Evolutionary conservation across 2,888 invertebrate species (phyloP).

Genomic region (Drosophila nr. fundita): DNA sequence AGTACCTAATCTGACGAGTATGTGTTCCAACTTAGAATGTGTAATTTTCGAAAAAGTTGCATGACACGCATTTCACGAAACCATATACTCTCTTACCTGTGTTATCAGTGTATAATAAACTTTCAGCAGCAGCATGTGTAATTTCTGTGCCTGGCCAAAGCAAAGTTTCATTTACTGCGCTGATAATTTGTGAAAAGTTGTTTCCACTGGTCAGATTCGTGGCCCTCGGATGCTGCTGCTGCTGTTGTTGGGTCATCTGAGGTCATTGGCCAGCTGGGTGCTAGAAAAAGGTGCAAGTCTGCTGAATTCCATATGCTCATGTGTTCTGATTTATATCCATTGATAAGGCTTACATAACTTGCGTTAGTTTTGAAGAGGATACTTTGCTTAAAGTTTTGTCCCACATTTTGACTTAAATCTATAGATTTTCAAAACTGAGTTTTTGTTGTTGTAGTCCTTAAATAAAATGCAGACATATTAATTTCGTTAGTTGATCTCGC

Average conservation of each 20-base stretch:
- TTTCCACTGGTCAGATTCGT: constrained; percentile 10
- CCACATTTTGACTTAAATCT: background rate
- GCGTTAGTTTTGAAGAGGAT: too few relatives aligned
- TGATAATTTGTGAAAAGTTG: constrained; percentile 76
- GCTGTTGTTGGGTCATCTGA: constrained; percentile 30
- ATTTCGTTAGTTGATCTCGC: background rate
- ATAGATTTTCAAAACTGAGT: too few relatives aligned
- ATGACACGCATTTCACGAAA: background rate
- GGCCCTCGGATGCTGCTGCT: background rate
- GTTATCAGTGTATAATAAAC: background rate
- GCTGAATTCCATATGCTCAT: constrained; percentile 18
- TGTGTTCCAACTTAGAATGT: background rate
- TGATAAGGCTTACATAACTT: constrained; percentile 7
- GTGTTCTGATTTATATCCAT: constrained; percentile 16
- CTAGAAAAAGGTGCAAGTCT: constrained; percentile 24
- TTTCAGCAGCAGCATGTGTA: constrained; percentile 31
- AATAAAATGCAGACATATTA: background rate
- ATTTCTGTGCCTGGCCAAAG: constrained; percentile 46
- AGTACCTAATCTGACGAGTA: background rate
- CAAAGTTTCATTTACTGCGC: constrained; percentile 67
- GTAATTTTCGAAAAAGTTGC: background rate
- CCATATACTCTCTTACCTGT: background rate
- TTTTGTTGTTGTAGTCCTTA: background rate
- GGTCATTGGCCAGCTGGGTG: constrained; percentile 44
- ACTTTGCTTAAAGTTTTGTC: background rate